phyloP scores from a whole-genome alignment of 64 coral and sea anemone species.

The Acropora yongei region DNA sequence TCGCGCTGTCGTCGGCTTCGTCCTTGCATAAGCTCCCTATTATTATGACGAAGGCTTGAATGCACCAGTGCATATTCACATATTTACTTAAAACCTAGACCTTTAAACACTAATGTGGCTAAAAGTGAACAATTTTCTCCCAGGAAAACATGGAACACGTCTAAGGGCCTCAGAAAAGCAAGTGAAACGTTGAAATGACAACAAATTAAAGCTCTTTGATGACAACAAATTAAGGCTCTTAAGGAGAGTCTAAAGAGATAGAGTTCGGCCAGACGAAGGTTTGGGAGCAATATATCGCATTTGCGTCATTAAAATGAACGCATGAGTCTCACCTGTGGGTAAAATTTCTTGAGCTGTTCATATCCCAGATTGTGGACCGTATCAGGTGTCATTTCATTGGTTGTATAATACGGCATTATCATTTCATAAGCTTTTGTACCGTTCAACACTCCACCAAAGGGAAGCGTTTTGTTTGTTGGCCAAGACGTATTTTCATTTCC shows the following conservation, averaged over 20 bases:
- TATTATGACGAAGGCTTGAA: too few relatives aligned
- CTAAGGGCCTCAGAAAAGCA: too few relatives aligned
- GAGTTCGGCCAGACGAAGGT: too few relatives aligned
- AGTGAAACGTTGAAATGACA: too few relatives aligned
- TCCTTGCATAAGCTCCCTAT: too few relatives aligned
- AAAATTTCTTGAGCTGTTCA: slow-evolving; percentile 36
- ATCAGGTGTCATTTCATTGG: slow-evolving; percentile 50
- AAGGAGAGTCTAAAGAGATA: background rate
- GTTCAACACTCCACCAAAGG: slow-evolving; percentile 68
- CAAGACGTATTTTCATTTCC: slow-evolving; percentile 54
- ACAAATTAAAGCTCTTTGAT: background rate
- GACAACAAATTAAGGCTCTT: background rate
- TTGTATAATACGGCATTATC: slow-evolving; percentile 81
- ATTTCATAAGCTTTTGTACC: slow-evolving; percentile 67
- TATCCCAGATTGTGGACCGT: slow-evolving; percentile 46
- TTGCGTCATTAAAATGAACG: background rate
- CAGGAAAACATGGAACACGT: too few relatives aligned
- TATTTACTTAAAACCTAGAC: too few relatives aligned
- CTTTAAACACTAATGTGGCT: too few relatives aligned
- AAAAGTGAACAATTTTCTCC: too few relatives aligned
- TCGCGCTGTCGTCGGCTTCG: too few relatives aligned
- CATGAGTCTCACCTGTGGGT: slow-evolving; percentile 45
- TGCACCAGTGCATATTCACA: too few relatives aligned
- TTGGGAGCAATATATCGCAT: background rate
- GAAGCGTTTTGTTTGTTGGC: slow-evolving; percentile 54